A percentile compares a stretch with the other conserved stretches of the same genome.
These are phyloP conservation scores for Mesitornis unicolor DNA, from an alignment of 2,113 vertebrate genomes.

Conservation along the genomic window DNA sequence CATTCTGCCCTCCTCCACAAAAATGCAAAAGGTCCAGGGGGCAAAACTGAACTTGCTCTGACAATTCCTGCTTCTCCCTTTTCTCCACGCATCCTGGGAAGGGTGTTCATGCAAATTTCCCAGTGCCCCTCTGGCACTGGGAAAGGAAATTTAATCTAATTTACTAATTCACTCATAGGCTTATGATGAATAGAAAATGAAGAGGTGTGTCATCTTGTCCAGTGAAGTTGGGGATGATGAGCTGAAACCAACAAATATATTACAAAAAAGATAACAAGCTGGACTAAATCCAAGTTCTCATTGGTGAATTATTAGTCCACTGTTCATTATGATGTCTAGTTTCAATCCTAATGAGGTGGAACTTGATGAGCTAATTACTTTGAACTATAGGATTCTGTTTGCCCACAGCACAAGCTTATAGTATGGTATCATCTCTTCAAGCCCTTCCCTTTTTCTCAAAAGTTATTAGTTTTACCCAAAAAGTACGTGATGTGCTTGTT, in stretches of 20 bases:
- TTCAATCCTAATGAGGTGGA: slow-evolving; percentile 70
- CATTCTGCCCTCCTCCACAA: slow-evolving; percentile 54
- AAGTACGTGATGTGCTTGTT: neutral
- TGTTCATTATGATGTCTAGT: slow-evolving; percentile 59
- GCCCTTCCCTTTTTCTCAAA: slow-evolving; percentile 48
- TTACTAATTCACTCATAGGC: slow-evolving; percentile 29
- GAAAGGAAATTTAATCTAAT: slow-evolving; percentile 58
- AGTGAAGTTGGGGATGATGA: slow-evolving; percentile 41
- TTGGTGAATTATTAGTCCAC: slow-evolving; percentile 64
- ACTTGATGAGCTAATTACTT: slow-evolving; percentile 73
- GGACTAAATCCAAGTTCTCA: slow-evolving; percentile 44
- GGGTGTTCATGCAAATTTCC: slow-evolving; percentile 57
- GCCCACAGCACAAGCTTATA: slow-evolving; percentile 66
- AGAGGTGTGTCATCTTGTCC: slow-evolving; percentile 42
- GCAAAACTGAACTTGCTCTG: slow-evolving; percentile 56
- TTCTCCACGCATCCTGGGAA: neutral
- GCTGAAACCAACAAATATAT: slow-evolving; percentile 49
- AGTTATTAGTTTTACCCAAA: slow-evolving; percentile 25
- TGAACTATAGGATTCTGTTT: slow-evolving; percentile 71
- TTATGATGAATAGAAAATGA: slow-evolving; percentile 42
- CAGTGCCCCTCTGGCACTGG: slow-evolving; percentile 56
- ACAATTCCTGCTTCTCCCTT: slow-evolving; percentile 45
- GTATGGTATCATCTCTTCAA: slow-evolving; percentile 47
- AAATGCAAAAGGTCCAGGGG: slow-evolving; percentile 49
- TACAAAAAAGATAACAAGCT: slow-evolving; percentile 48